Evolutionary conservation across 2,888 invertebrate species (phyloP), one percentile per base, ranked within the genome.

Genomic region (Thereva nobilitata): DNA sequence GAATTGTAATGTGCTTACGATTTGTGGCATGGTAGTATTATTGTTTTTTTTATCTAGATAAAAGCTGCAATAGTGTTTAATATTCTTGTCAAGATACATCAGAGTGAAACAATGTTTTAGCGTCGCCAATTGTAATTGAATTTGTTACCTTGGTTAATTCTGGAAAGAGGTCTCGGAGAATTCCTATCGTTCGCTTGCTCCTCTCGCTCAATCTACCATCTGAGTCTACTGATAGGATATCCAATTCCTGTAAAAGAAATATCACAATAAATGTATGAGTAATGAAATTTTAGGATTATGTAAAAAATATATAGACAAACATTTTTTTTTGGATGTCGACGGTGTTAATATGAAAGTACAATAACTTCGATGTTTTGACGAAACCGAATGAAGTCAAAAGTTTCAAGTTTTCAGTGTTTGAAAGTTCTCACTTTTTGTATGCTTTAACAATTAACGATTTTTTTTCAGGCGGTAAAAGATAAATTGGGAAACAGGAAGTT

Each of bases 141-240:
- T 10, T 53, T 23, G 77, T 80, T 86, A 91, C 90, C 89, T 90
- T 87, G 71, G 90, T 88, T 73, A 90, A 83, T 66, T 86, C 84
- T 45, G 90, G 90, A 82, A 91, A 91, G 68, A 90, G 84, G 76
- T 89, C 87, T 67, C 90, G 84, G 72, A 90, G 84, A 75, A 90
- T 85, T 74, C 90, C 90, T 76, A 91, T 89, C 73, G 90, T 91
- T 76, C 90, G 84, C 82, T 90, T 91, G 82, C 88, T 89, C 75
- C 90, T 85, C 73, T 88, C 86, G 77, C 87, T 86, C 72, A 86
- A 80, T 77, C 87, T 86, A 70, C 84, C 83, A 77, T 87, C 87
- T 70, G 87, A 86, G 72, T 86, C 86, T 74, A 89, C 83, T 82
- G 88, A 85, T 78, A 89, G 81, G 71, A 87, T 86, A 74, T 88